phyloP scores from a whole-genome alignment of 1,140 invertebrate genomes.

The Trichogramma pretiosum region DNA sequence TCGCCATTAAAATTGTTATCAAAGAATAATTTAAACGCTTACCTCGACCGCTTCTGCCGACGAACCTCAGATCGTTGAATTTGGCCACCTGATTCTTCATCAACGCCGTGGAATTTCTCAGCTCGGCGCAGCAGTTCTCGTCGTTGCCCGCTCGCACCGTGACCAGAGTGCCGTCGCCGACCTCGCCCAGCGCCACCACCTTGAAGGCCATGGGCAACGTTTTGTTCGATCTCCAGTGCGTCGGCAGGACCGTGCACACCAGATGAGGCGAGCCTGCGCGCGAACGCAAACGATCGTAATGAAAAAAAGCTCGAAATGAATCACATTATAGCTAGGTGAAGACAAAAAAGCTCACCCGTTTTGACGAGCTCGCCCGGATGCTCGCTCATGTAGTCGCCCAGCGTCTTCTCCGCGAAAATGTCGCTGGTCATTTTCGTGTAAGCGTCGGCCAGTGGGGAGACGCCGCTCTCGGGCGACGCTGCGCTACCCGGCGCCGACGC shows the following conservation, averaged over 20 bases:
- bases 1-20: too few relatives aligned
- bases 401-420: constrained; percentile 72
- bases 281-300: too few relatives aligned
- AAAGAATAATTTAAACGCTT: too few relatives aligned
- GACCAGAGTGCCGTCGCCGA: constrained; percentile 91
- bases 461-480: constrained; percentile 43
- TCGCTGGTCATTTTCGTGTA: constrained; percentile 84
- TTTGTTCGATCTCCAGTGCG: constrained; percentile 97
- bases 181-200: constrained; percentile 81
- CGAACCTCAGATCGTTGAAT: constrained; percentile 96
- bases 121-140: constrained; percentile 91
- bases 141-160: constrained; percentile 94
- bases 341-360: constrained; percentile 62
- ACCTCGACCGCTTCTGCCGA: constrained; percentile 95
- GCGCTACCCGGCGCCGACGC: constrained; percentile 42
- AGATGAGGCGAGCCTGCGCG: constrained; percentile 68
- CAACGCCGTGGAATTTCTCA: constrained; percentile 85
- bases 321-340: too few relatives aligned
- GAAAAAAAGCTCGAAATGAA: too few relatives aligned
- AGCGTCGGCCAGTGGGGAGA: constrained; percentile 63
- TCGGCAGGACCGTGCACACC: constrained; percentile 84
- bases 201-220: constrained; percentile 91
- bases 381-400: constrained; percentile 84
- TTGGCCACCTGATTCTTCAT: constrained; percentile 98
- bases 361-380: constrained; percentile 86